These are phyloP conservation scores for Perdix hodgsoniae DNA, from an alignment of 2,797 vertebrate genomes.

Conservation along the genomic window DNA sequence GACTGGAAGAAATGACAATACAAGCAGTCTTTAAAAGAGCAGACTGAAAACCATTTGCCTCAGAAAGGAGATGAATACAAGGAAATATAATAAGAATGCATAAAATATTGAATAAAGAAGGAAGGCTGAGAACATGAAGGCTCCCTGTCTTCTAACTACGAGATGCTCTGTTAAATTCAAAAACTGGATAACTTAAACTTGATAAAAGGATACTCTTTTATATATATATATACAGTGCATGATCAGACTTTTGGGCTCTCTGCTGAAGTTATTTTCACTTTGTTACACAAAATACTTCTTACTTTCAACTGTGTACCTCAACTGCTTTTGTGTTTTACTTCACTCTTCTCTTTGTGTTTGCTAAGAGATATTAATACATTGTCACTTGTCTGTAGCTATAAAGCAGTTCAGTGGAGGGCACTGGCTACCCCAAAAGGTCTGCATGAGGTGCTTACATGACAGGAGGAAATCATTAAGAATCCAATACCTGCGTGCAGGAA, in stretches of 20 bases:
- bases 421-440: background rate
- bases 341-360: background rate
- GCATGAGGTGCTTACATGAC: background rate
- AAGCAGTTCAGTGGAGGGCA: background rate
- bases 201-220: conserved; percentile 4
- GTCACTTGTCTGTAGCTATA: background rate
- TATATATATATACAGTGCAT: background rate
- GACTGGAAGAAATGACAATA: background rate
- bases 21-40: background rate
- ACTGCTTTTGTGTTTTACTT: background rate
- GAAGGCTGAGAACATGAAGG: background rate
- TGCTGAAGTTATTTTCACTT: background rate
- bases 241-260: background rate
- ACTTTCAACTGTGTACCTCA: background rate
- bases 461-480: background rate
- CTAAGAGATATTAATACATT: background rate
- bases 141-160: background rate
- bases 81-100: conserved; percentile 15
- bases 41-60: conserved; percentile 21
- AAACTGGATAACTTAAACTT: conserved; percentile 25
- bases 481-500: background rate
- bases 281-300: background rate
- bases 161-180: conserved; percentile 41
- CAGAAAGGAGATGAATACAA: conserved; percentile 13
- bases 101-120: conserved; percentile 61